Percentiles rank a stretch among this genome's conserved stretches.
Evolutionary conservation across 2,113 vertebrate species (phyloP).

Genomic region (Urocynchramus pylzowi): DNA sequence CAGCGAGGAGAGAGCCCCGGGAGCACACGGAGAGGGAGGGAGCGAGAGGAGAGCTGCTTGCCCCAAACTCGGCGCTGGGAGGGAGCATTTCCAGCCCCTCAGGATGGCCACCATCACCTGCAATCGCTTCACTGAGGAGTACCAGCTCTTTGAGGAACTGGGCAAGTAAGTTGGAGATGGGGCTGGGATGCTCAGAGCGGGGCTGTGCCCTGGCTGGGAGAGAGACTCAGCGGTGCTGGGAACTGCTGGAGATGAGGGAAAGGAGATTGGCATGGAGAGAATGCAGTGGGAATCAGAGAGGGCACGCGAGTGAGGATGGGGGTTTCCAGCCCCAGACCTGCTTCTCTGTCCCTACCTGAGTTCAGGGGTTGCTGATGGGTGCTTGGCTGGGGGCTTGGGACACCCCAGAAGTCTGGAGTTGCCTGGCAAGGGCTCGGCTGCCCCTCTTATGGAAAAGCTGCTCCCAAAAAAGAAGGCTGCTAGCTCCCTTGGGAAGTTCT

Average conservation of each 20-base stretch:
- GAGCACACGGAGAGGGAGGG: slow-evolving; percentile 57
- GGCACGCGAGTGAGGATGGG: background rate
- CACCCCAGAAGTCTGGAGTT: background rate
- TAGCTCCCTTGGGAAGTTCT: background rate
- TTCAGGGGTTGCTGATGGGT: background rate
- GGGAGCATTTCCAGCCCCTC: slow-evolving; percentile 56
- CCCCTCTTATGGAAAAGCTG: background rate
- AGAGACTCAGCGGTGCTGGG: background rate
- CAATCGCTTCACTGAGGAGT: slow-evolving; percentile 90
- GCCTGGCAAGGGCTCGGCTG: background rate
- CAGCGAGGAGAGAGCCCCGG: slow-evolving; percentile 66
- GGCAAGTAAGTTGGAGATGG: slow-evolving; percentile 84
- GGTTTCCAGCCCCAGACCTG: background rate
- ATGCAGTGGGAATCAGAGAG: fast-evolving
- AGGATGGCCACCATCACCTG: slow-evolving; percentile 91
- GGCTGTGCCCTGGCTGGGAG: background rate
- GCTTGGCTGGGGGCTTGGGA: background rate
- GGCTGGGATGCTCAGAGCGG: background rate
- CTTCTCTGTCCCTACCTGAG: background rate
- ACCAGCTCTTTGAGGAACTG: slow-evolving; percentile 90
- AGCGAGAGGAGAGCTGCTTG: slow-evolving; percentile 50
- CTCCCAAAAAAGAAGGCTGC: background rate
- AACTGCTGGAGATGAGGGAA: background rate
- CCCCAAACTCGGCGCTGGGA: slow-evolving; percentile 32
- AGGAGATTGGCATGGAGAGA: background rate